A percentile compares a stretch with the other conserved stretches of the same genome.
Conservation (phyloP, 2,113 vertebrate genomes). For the Oreochromis tanganicae region DNA sequence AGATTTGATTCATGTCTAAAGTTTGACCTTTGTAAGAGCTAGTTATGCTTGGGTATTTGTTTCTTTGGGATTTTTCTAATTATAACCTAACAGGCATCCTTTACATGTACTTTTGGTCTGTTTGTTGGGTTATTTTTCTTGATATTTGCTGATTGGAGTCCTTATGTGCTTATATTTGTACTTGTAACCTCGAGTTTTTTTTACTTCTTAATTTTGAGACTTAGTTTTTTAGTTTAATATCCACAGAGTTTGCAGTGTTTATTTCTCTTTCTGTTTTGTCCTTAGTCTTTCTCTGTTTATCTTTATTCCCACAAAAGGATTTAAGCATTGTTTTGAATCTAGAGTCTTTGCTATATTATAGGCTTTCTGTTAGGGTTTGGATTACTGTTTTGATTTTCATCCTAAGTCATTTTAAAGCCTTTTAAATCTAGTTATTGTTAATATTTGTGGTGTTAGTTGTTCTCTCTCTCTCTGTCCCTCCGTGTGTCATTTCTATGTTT, state of each 20-base stretch:
- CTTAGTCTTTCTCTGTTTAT: neutral
- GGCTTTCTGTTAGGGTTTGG: neutral
- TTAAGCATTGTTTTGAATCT: neutral
- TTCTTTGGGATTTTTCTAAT: neutral
- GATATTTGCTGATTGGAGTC: neutral
- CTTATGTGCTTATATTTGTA: neutral
- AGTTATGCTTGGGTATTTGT: neutral
- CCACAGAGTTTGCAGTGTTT: neutral
- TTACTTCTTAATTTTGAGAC: neutral
- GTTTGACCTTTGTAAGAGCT: neutral
- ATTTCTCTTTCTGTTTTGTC: neutral
- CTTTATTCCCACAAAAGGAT: neutral
- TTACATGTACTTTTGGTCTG: neutral
- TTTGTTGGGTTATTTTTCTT: neutral
- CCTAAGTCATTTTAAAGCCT: neutral
- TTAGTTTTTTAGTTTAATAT: neutral
- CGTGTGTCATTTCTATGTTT: neutral
- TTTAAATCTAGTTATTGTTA: neutral
- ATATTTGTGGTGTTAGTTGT: neutral
- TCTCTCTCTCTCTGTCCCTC: neutral
- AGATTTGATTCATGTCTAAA: neutral
- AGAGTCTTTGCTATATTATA: neutral
- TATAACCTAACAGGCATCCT: neutral
- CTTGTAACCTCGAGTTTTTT: neutral
- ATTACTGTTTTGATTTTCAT: neutral